Conservation (phyloP, 2,888 invertebrate genomes). For the Tinea pellionella region DNA sequence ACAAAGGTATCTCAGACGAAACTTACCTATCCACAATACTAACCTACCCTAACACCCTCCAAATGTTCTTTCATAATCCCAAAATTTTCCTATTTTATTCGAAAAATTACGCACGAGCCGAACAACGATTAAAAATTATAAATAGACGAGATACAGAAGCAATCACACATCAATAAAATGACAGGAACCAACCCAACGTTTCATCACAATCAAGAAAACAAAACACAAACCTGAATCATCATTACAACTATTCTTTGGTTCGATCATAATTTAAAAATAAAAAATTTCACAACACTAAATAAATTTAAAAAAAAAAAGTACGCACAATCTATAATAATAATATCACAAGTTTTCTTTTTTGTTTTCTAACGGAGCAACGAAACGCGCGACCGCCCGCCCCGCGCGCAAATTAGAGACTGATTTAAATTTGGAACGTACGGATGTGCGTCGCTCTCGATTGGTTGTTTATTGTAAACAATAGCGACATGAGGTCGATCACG, state of each 20-base stretch:
- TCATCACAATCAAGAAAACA: background rate
- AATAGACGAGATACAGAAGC: too few species aligned
- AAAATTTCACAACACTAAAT: background rate
- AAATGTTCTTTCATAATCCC: too few species aligned
- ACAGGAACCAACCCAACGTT: background rate
- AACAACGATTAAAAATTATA: too few species aligned
- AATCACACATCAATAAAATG: too few species aligned
- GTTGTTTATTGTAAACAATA: slow-evolving; percentile 4
- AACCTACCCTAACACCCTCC: too few species aligned
- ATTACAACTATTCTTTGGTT: slow-evolving; percentile 23
- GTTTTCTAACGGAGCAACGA: background rate
- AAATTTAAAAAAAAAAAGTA: background rate
- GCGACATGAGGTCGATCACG: background rate
- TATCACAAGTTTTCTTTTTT: too few species aligned
- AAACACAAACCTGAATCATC: slow-evolving; percentile 17
- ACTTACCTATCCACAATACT: too few species aligned
- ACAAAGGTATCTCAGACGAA: too few species aligned
- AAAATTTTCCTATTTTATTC: too few species aligned
- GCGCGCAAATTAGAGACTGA: slow-evolving; percentile 37
- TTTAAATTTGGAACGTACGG: slow-evolving; percentile 25
- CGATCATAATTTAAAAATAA: slow-evolving; percentile 21
- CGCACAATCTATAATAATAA: too few species aligned
- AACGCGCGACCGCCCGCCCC: slow-evolving; percentile 31
- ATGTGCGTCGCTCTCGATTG: background rate
- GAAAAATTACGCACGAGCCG: too few species aligned